Evolutionary conservation across 1,140 invertebrate genomes (phyloP).

Genomic region (Tetranychus cinnabarinus): DNA sequence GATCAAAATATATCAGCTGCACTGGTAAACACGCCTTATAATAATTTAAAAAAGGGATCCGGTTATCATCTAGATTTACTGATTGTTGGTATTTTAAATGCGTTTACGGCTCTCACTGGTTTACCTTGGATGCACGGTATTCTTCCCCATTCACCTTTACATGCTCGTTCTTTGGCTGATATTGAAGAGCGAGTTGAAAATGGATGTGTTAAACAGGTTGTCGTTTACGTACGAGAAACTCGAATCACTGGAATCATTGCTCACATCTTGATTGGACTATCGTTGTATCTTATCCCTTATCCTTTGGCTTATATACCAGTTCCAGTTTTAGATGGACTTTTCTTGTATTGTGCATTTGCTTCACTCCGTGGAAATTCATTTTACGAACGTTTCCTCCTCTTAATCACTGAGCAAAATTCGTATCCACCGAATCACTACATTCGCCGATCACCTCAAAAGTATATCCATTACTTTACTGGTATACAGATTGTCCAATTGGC

Average conservation of each 20-base stretch:
- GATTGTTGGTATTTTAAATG: slow-evolving; percentile 27
- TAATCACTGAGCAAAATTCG: slow-evolving; percentile 39
- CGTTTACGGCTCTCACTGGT: slow-evolving; percentile 31
- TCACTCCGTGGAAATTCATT: slow-evolving; percentile 37
- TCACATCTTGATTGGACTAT: slow-evolving; percentile 35
- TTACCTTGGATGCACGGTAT: slow-evolving; percentile 38
- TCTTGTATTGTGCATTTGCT: slow-evolving; percentile 38
- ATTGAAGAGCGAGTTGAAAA: slow-evolving; percentile 36
- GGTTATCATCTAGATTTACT: slow-evolving; percentile 12
- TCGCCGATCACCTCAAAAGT: slow-evolving; percentile 34
- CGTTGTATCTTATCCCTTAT: slow-evolving; percentile 31
- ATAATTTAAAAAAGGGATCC: slow-evolving; percentile 18
- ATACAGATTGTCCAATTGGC: slow-evolving; percentile 32
- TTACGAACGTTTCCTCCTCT: slow-evolving; percentile 34
- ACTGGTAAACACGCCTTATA: slow-evolving; percentile 25
- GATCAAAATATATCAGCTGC: slow-evolving; percentile 30
- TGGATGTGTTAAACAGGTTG: slow-evolving; percentile 36
- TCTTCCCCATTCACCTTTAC: slow-evolving; percentile 36
- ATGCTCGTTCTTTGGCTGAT: slow-evolving; percentile 35
- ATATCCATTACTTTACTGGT: slow-evolving; percentile 34
- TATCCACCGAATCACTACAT: slow-evolving; percentile 42
- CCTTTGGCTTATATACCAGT: slow-evolving; percentile 34
- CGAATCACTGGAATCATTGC: slow-evolving; percentile 32
- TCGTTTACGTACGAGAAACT: slow-evolving; percentile 34
- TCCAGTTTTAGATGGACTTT: slow-evolving; percentile 36